These are phyloP conservation scores for Pollenia angustigena DNA, from an alignment of 2,888 invertebrate genomes.

Conservation along the genomic window DNA sequence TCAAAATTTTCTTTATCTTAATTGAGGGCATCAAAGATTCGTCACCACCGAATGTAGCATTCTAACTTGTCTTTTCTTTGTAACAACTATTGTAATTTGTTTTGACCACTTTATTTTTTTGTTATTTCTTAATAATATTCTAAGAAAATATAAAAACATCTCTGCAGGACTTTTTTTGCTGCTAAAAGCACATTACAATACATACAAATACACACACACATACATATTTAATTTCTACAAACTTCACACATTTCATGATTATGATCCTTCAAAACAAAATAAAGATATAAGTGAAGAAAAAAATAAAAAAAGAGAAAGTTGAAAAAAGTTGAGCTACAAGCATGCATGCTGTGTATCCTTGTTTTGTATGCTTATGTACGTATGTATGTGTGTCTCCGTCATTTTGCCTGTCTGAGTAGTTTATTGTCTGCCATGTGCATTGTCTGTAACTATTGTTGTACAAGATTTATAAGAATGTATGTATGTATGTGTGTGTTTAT, in stretches of 20 bases:
- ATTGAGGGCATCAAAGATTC: no score
- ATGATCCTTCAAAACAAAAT: slow-evolving; percentile 46
- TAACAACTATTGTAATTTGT: slow-evolving; percentile 26
- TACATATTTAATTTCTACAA: background rate
- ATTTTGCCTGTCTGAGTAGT: slow-evolving; percentile 34
- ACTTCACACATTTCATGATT: slow-evolving; percentile 43
- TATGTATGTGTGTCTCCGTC: background rate
- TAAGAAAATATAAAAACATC: slow-evolving; percentile 7
- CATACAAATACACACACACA: background rate
- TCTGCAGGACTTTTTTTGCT: slow-evolving; percentile 11
- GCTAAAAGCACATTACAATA: background rate
- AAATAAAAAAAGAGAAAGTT: slow-evolving; percentile 9
- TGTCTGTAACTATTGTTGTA: slow-evolving; percentile 47
- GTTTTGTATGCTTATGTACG: background rate
- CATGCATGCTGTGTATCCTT: slow-evolving; percentile 42
- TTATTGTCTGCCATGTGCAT: slow-evolving; percentile 48
- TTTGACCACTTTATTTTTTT: slow-evolving; percentile 9
- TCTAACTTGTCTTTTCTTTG: no score
- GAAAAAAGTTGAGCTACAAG: slow-evolving; percentile 28
- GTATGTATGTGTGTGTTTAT: background rate
- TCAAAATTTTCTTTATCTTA: no score
- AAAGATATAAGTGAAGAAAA: background rate
- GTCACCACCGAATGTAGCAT: no score
- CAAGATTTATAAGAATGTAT: slow-evolving; percentile 9
- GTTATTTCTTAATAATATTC: slow-evolving; percentile 17